Base-by-base conservation (phyloP, 1,140 invertebrate species). In the Apis florea region DNA sequence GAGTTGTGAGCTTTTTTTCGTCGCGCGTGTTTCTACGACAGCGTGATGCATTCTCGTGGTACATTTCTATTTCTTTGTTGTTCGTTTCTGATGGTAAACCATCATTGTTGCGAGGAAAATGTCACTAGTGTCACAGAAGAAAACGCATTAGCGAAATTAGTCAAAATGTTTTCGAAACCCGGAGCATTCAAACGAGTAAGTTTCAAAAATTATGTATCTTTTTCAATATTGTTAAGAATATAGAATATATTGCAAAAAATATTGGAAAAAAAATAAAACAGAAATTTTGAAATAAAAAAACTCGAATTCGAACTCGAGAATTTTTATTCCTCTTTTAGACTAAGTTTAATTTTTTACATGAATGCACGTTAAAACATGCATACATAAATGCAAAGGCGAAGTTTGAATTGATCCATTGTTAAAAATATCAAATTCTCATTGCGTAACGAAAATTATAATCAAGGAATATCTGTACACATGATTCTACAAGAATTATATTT, bases 161-260 rank as follows among this genome's bases (percentile, higher is more conserved):
- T 94, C 19, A 92, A 91, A 83, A 89, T 93, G 79, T 93, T 94
- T 72, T 92, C 93, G 12, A 92, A 93, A 73, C 93, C 93, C 15
- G 93, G 93, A 24, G 93, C 93, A 26, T 94, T 94, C 72, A 93
- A 92, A 76, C 90, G 87, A 89, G 93, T 93, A 84, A 88, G 76
- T 10, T 40, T 40, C 11, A n/a, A 17, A 54, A 21, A 73, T 15
- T 21, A 49, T 21, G 12, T 24, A n/a, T 24, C 1, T 59, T 13
- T 5, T 61, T 13, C 12, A 15, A 13, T 59, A n/a, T 56, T 56
- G 8, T 56, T 19, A 54, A 79, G 2, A 56, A 19, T 17, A 31
- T 19, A 9, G 2, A 24, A 59, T 24, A 59, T 12, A 10, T 59
- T 12, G 31, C 5, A 24, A 26, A 64, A 64, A 64, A 40, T 64